Base-by-base conservation (phyloP, 1,140 invertebrate genomes). In the Brachionus plicatilis region DNA sequence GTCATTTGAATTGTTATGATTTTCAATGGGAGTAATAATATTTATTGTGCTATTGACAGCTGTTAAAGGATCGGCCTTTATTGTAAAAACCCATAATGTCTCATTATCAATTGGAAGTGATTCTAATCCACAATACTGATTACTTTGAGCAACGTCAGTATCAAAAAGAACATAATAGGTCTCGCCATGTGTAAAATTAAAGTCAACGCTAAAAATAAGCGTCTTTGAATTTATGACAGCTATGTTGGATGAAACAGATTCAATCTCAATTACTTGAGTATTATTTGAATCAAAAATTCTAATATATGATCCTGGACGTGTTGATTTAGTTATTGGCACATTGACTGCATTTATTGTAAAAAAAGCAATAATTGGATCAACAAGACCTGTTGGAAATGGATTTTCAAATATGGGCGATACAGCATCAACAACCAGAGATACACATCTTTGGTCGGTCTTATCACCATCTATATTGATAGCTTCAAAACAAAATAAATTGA, bases 401-500 rank as follows among this genome's bases (percentile, higher is more conserved):
- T 17, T 43, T 41, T 17, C 7, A 41, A 72, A 72, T 41, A 17
- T 20, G 9, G 68, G 68, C 14, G 27, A 17, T 0, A 20, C n/a
- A 5, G 9, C 68, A 41, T 41, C 68, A 8, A 72, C 68, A 41
- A 72, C 33, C 0, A 72, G n/a, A 20, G 29, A 41, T 1, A 72
- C 33, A 17, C 68, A 72, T 45, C 68, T 37, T 45, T 41, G 33
- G 4, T 76, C 72, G 0, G 41, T 50, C 47, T 29, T 17, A 29
- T 47, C 17, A 20, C 72, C 72, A 47, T 47, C 17, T 6, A 20
- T 4, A 43, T 75, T 45, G 9, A 43, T 43, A 3, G 33, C 70
- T 8, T 41, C 17, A 20, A 75, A 75, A 75, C 72, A 76, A 50
- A 76, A 76, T 24, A 76, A 27, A 29, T 76, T 76, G n/a, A 24